A percentile compares a stretch with the other conserved stretches of the same genome.
These are phyloP conservation scores for Cephus pygmeus DNA, from an alignment of 2,888 invertebrate species.

Conservation along the genomic window DNA sequence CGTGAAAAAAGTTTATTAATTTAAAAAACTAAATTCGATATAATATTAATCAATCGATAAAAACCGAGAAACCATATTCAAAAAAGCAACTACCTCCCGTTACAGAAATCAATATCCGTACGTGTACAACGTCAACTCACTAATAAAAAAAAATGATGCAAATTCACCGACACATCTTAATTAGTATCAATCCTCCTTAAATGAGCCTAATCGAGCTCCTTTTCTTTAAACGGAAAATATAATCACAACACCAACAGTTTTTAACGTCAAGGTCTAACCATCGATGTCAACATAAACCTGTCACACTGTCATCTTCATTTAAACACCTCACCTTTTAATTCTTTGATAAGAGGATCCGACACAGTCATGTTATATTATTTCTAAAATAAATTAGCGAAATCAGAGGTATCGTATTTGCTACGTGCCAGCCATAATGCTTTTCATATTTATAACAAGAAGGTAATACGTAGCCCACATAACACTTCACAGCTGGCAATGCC, in stretches of 20 bases:
- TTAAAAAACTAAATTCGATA: neutral
- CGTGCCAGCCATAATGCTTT: neutral
- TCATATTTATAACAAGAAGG: neutral
- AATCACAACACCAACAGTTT: neutral
- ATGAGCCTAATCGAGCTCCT: neutral
- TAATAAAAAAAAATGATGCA: neutral
- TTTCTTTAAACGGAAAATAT: neutral
- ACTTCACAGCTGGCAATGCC: neutral
- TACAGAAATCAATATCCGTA: neutral
- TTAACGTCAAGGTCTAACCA: neutral
- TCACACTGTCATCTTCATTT: neutral
- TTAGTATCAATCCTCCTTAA: neutral
- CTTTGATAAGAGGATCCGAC: slow-evolving; percentile 71
- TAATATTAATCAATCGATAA: neutral
- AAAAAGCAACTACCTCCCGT: neutral
- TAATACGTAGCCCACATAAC: neutral
- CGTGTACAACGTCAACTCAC: neutral
- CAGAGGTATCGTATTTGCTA: neutral
- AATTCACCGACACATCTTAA: neutral
- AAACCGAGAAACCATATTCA: neutral
- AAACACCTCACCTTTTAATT: slow-evolving; percentile 69
- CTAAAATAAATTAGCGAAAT: neutral
- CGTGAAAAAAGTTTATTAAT: neutral
- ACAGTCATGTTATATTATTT: slow-evolving; percentile 67
- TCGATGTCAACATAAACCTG: neutral